Base-by-base conservation (phyloP, 2,888 invertebrate species). In the Drosophila robusta region DNA sequence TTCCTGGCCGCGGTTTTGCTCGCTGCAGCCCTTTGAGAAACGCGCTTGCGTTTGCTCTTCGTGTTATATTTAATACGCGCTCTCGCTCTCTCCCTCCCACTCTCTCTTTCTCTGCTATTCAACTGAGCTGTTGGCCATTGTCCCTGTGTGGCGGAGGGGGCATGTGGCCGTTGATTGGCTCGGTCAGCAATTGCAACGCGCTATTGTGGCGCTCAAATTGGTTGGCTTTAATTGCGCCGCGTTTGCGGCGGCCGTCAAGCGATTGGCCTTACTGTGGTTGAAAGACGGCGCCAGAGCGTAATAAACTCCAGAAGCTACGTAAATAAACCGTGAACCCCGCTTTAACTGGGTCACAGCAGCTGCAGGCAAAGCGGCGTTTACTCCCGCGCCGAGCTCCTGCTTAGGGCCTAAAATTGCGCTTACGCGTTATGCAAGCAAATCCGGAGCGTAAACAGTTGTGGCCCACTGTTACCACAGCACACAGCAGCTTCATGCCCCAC, bases 221-320 rank as follows among this genome's bases (percentile, higher is more conserved):
- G 84, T 66, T 73, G 81, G 64, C 81, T 87, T 87, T 84, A 80
- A 82, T 82, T 80, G 81, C 47, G 50, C 69, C 65, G 65, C 65
- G 76, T 67, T 79, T 65, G 56, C 36, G 42, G 60, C 34, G 65
- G 29, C 36, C 57, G 57, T 46, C 67, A 50, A 61, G 62, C 67
- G 79, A 85, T 81, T 87, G 80, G 78, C 86, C 80, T 52, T 66
- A 84, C 83, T 87, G 89, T 66, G 81, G 87, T 52, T 63, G 47
- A 47, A 32, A 65, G 36, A 51, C 49, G 66, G 57, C 60, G 61
- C 51, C 50, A 61, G 29, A 50, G 69, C 63, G 55, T 70, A 73
- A 89, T 87, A 71, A 76, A 72, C 80, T 80, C 51, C 78, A 57
- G 45, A 51, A 56, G 52, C 56, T 60, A 42, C 57, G 57, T 50